Base-by-base conservation (phyloP, 2,113 vertebrate genomes). In the Tylochromis polylepis region DNA sequence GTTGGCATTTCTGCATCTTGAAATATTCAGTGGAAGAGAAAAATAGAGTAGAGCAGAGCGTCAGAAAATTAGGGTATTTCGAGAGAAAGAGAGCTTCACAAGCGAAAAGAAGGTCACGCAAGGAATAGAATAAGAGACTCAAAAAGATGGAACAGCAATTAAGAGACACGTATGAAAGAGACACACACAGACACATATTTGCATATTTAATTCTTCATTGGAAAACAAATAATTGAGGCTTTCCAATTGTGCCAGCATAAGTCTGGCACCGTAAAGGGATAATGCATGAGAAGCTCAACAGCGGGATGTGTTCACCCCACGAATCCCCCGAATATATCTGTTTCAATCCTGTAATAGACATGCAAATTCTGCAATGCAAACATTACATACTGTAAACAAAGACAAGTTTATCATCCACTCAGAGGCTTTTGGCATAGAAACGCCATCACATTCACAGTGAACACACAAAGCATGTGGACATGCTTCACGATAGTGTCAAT, bases 171-270 rank as follows among this genome's bases (percentile, higher is more conserved):
- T 53, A 49, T 31, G 62, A 60, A 18, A 79, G 34, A 77, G 2
- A 51, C 5, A 43, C 20, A 86, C 16, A 38, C 79, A 84, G 14
- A 87, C n/a, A 46, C 46, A 82, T 41, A 70, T 38, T 91, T 94
- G 87, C 88, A 90, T 70, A 65, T 94, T 91, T 79, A 91, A 93
- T 93, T 94, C 57, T 91, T 95, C 87, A 94, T 93, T 94, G 91
- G 85, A 93, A 96, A 89, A 94, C 55, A 90, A 93, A 91, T 56
- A 67, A 88, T 56, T 85, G 24, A 86, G 72, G 90, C 85, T 88
- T 78, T 92, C 81, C 93, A 90, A 89, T 4, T 51, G 43, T 83
- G 87, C 93, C 72, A 89, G 87, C 41, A 83, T 67, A 88, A 81
- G 83, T 89, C 49, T 67, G 82, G 90, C 72, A 86, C 85, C 81